Conservation (phyloP, 1,140 invertebrate genomes). For the Lepidurus couesii region DNA sequence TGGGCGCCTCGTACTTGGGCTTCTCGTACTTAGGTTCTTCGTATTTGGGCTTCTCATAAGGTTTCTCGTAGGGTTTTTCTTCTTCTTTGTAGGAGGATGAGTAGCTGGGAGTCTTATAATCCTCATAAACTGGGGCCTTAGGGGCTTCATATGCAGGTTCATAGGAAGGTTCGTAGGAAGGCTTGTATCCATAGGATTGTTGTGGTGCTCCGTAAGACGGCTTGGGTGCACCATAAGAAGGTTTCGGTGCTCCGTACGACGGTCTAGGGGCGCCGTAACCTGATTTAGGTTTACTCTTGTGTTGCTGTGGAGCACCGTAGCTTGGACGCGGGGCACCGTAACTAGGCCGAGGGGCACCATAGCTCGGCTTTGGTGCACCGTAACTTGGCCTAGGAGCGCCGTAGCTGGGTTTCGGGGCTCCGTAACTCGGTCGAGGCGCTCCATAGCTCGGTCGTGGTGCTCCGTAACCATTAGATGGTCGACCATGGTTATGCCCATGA, state of each 20-base stretch:
- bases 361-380: constrained; percentile 26
- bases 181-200: constrained; percentile 23
- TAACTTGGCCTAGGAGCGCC: constrained; percentile 17
- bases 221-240: constrained; percentile 27
- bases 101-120: background rate
- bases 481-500: background rate
- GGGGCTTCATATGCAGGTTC: constrained; percentile 17
- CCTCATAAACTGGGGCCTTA: background rate
- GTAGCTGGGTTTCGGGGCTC: constrained; percentile 26
- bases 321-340: constrained; percentile 24
- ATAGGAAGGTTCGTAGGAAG: constrained; percentile 30
- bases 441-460: constrained; percentile 24
- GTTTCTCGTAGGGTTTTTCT: constrained; percentile 13
- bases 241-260: constrained; percentile 31
- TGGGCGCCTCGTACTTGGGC: background rate
- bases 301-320: constrained; percentile 24
- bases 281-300: constrained; percentile 23
- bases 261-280: constrained; percentile 30
- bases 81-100: background rate
- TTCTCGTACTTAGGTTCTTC: too few species aligned
- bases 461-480: background rate
- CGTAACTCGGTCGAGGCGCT: too few species aligned
- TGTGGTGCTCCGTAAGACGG: constrained; percentile 28
- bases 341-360: background rate
- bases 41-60: background rate